Evolutionary conservation across 2,113 vertebrate species (phyloP).

Genomic region (Thomomys bottae): DNA sequence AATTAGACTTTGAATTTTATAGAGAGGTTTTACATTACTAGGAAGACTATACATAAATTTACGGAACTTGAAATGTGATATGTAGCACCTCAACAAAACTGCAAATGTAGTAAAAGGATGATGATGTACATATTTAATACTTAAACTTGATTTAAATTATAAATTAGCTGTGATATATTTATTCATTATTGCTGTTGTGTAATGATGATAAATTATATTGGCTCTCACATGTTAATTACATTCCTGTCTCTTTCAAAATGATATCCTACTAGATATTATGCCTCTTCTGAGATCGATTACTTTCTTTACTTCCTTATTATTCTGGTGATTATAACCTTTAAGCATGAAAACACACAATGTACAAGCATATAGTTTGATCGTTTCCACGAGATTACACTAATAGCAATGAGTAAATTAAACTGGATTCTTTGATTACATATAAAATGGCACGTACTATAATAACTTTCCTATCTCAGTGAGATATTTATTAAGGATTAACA

Average conservation of each 20-base stretch:
- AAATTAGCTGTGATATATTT: slow-evolving; percentile 21
- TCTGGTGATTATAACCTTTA: slow-evolving; percentile 37
- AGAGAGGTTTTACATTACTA: neutral
- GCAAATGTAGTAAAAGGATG: neutral
- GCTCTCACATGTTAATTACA: neutral
- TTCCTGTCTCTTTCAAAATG: slow-evolving; percentile 7
- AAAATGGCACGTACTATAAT: slow-evolving; percentile 43
- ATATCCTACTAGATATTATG: neutral
- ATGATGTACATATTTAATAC: neutral
- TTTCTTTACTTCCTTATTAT: slow-evolving; percentile 29
- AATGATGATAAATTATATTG: neutral
- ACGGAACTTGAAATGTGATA: neutral
- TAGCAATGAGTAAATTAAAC: slow-evolving; percentile 48
- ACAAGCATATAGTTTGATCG: slow-evolving; percentile 16
- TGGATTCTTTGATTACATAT: slow-evolving; percentile 40
- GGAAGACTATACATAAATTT: neutral
- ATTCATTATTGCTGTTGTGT: neutral
- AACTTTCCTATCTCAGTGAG: slow-evolving; percentile 45
- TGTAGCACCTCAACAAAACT: neutral
- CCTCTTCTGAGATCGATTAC: slow-evolving; percentile 27
- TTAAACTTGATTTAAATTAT: neutral
- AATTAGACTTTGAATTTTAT: neutral
- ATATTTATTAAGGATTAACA: slow-evolving; percentile 45
- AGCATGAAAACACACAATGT: slow-evolving; percentile 28
- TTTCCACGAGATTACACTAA: slow-evolving; percentile 52